These are phyloP conservation scores for Apantesis nais DNA, from an alignment of 2,888 invertebrate genomes.

Conservation along the genomic window DNA sequence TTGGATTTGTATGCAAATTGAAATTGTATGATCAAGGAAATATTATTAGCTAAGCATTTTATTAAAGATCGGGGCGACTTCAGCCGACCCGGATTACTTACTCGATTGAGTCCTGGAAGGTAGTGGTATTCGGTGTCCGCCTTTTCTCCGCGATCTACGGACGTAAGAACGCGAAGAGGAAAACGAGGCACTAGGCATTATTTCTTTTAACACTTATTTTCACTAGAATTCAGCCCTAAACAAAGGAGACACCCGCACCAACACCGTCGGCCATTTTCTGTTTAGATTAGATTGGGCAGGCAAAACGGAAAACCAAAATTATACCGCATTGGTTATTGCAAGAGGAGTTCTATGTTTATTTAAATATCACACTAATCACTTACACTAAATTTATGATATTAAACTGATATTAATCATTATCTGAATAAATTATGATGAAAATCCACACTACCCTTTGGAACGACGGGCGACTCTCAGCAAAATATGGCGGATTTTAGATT, in stretches of 20 bases:
- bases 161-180: constrained; percentile 96
- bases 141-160: constrained; percentile 96
- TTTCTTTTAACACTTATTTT: constrained; percentile 85
- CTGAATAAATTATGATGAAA: constrained; percentile 69
- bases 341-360: constrained; percentile 57
- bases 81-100: constrained; percentile 87
- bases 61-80: constrained; percentile 74
- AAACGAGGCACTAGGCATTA: constrained; percentile 98
- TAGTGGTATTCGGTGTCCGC: constrained; percentile 93
- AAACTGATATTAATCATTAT: constrained; percentile 79
- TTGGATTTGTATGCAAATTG: constrained; percentile 39
- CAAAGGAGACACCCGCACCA: constrained; percentile 93
- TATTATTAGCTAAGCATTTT: constrained; percentile 62
- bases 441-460: constrained; percentile 72
- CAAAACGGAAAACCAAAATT: constrained; percentile 76
- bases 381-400: constrained; percentile 68
- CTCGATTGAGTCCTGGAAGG: constrained; percentile 93
- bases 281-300: constrained; percentile 86
- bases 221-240: constrained; percentile 88
- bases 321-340: constrained; percentile 68
- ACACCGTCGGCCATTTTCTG: constrained; percentile 93
- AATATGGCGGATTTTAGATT: constrained; percentile 79
- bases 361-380: constrained; percentile 74
- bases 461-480: constrained; percentile 80
- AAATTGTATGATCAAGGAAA: constrained; percentile 60